Percentiles rank a stretch among this genome's conserved stretches.
Conservation (phyloP, 2,888 invertebrate species). For the Pollenia griseotomentosa region DNA sequence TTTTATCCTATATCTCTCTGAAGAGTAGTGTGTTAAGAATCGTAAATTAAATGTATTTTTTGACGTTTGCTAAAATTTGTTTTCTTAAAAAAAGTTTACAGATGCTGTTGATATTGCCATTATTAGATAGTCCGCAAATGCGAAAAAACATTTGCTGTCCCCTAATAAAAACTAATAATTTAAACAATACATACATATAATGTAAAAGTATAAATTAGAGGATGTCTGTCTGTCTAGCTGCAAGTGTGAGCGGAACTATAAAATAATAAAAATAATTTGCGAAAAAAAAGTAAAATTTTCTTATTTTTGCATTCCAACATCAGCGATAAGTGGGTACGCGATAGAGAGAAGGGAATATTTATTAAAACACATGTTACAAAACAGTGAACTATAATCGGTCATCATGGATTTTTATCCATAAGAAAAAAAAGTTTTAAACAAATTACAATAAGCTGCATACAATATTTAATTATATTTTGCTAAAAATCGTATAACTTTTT, state of each 20-base stretch:
- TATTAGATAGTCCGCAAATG: neutral
- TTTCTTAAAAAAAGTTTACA: too few species aligned
- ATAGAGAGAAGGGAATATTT: neutral
- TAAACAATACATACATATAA: conserved; percentile 32
- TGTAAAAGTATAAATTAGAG: conserved; percentile 39
- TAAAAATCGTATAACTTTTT: too few species aligned
- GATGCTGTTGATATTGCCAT: too few species aligned
- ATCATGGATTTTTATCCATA: too few species aligned
- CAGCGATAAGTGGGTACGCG: neutral
- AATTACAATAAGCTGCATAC: too few species aligned
- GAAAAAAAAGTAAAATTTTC: conserved; percentile 16
- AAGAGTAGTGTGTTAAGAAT: too few species aligned
- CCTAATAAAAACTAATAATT: conserved; percentile 38
- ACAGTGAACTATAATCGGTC: neutral
- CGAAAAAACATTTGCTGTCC: neutral
- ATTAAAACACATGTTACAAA: neutral
- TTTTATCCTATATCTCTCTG: too few species aligned
- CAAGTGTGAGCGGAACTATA: neutral
- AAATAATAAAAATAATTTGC: conserved; percentile 23
- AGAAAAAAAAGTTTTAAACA: too few species aligned
- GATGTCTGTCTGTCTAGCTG: conserved; percentile 28
- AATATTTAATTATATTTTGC: too few species aligned
- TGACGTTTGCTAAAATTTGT: too few species aligned
- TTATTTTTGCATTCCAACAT: conserved; percentile 4
- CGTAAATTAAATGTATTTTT: too few species aligned